Conservation (phyloP, 2,888 invertebrate genomes). For the Doris montereyensis region DNA sequence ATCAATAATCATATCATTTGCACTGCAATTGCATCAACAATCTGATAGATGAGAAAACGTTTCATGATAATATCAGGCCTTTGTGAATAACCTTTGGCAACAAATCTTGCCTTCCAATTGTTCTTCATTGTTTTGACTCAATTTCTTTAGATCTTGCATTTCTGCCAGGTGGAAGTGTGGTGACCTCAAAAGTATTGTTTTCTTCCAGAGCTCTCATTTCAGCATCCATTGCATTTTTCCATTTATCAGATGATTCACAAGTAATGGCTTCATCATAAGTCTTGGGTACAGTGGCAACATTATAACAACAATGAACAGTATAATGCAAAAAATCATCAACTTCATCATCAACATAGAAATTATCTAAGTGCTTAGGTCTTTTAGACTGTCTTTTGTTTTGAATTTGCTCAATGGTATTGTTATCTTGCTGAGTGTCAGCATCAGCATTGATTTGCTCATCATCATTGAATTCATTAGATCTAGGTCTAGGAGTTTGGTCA, state of each 20-base stretch:
- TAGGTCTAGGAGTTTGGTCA: too few species aligned
- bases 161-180: slow-evolving; percentile 41
- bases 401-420: too few species aligned
- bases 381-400: too few species aligned
- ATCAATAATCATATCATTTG: slow-evolving; percentile 36
- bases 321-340: slow-evolving; percentile 32
- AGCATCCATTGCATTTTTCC: slow-evolving; percentile 43
- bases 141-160: slow-evolving; percentile 42
- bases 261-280: slow-evolving; percentile 33
- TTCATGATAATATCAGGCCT: slow-evolving; percentile 45
- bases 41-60: slow-evolving; percentile 49
- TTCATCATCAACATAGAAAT: neutral
- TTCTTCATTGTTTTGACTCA: slow-evolving; percentile 36
- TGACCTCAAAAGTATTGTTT: slow-evolving; percentile 45
- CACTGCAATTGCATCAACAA: slow-evolving; percentile 47
- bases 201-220: slow-evolving; percentile 46
- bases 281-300: slow-evolving; percentile 35
- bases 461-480: too few species aligned
- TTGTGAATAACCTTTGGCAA: slow-evolving; percentile 48
- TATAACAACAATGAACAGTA: slow-evolving; percentile 45
- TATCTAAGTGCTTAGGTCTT: neutral
- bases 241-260: neutral
- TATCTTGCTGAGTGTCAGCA: too few species aligned
- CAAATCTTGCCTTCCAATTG: slow-evolving; percentile 46
- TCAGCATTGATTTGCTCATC: too few species aligned